A percentile compares a stretch with the other conserved stretches of the same genome.
phyloP scores from a whole-genome alignment of 1,140 invertebrate genomes.

The Drosophila virilis region DNA sequence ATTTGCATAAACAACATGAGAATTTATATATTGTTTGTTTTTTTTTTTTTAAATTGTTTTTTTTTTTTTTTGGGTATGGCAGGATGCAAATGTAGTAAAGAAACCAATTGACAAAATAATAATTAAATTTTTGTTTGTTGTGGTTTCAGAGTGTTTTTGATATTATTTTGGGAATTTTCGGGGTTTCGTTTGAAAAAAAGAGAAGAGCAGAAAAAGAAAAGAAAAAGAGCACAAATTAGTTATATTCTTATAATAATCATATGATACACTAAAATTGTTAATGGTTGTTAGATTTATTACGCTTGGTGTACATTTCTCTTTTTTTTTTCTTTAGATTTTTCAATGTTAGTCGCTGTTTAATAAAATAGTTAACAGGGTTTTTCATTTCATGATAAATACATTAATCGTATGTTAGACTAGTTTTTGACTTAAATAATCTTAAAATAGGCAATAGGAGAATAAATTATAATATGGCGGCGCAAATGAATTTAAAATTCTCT shows the following conservation, averaged over 20 bases:
- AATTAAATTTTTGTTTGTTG: constrained; percentile 50
- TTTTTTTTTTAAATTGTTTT: constrained; percentile 11
- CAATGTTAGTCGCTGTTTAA: constrained; percentile 61
- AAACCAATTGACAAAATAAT: constrained; percentile 68
- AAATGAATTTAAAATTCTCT: constrained; percentile 58
- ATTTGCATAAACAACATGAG: constrained; percentile 37
- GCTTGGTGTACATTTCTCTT: constrained; percentile 25
- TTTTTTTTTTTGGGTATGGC: constrained; percentile 35
- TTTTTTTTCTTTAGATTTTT: constrained; percentile 23
- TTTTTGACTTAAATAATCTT: constrained; percentile 64
- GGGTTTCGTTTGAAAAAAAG: constrained; percentile 72
- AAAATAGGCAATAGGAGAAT: constrained; percentile 39
- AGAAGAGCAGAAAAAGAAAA: constrained; percentile 84
- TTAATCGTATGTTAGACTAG: constrained; percentile 58
- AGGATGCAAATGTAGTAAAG: constrained; percentile 72
- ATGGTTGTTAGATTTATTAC: constrained; percentile 64
- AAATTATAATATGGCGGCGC: constrained; percentile 72
- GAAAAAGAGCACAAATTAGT: constrained; percentile 84
- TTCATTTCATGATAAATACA: constrained; percentile 39
- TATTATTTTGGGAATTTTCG: constrained; percentile 23
- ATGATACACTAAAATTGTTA: constrained; percentile 74
- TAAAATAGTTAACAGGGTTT: constrained; percentile 40
- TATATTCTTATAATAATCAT: constrained; percentile 74
- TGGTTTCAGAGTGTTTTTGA: constrained; percentile 22
- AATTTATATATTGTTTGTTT: constrained; percentile 46